phyloP scores from a whole-genome alignment of 2,888 invertebrate species.

The Phragmatobia fuliginosa region DNA sequence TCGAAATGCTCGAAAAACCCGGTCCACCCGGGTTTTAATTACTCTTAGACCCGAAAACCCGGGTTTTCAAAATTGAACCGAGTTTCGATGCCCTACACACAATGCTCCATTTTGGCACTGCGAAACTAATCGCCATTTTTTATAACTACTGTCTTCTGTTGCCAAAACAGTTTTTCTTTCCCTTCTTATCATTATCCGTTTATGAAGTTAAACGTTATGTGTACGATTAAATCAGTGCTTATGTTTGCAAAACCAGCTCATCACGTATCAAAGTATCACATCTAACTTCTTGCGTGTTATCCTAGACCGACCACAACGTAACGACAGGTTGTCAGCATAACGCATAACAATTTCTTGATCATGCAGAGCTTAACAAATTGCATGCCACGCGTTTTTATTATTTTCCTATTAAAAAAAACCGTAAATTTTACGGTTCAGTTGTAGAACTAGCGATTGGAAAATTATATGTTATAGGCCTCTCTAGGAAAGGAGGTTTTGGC shows the following conservation, averaged over 20 bases:
- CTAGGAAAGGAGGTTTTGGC: too few relatives aligned
- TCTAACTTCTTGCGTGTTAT: background rate
- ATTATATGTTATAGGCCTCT: constrained; percentile 33
- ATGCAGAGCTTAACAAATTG: constrained; percentile 39
- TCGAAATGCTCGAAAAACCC: too few relatives aligned
- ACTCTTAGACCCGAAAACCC: too few relatives aligned
- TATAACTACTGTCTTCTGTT: too few relatives aligned
- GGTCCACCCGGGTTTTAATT: too few relatives aligned
- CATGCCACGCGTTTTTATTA: constrained; percentile 27
- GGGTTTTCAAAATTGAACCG: too few relatives aligned
- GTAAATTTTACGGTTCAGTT: constrained; percentile 43
- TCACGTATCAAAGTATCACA: background rate
- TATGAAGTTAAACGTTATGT: background rate
- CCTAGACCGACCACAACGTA: background rate
- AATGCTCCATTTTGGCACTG: too few relatives aligned
- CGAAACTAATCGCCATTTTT: too few relatives aligned
- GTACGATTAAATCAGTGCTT: background rate
- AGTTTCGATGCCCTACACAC: too few relatives aligned
- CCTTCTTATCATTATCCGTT: background rate
- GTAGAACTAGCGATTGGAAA: constrained; percentile 32
- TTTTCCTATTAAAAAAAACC: constrained; percentile 47
- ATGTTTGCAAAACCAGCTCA: background rate
- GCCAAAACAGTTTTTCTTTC: too few relatives aligned
- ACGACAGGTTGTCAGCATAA: constrained; percentile 1
- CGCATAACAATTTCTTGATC: constrained; percentile 14